These are phyloP conservation scores for Montifringilla adamsi DNA, from an alignment of 2,113 vertebrate genomes.

Conservation along the genomic window DNA sequence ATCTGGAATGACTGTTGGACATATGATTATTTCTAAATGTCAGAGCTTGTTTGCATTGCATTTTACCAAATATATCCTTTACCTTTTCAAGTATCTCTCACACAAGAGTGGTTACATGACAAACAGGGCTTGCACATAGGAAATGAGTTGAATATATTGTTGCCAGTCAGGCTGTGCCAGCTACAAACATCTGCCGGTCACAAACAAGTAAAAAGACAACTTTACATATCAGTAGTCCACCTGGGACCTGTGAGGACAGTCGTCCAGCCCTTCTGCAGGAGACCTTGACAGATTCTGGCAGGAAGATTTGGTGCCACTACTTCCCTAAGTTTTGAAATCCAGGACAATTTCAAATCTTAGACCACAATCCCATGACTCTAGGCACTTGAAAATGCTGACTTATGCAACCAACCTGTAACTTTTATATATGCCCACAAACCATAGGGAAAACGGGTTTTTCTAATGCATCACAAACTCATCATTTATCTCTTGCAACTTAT, in stretches of 20 bases:
- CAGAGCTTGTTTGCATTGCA: not conserved
- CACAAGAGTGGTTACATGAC: not conserved
- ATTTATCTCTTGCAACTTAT: not conserved
- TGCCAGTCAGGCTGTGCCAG: not conserved
- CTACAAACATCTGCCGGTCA: not conserved
- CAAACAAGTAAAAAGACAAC: not conserved
- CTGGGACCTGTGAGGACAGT: not conserved
- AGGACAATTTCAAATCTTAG: not conserved
- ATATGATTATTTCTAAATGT: not conserved
- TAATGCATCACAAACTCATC: not conserved
- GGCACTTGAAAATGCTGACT: not conserved
- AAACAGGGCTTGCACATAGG: not conserved
- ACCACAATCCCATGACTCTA: accelerated
- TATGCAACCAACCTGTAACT: not conserved
- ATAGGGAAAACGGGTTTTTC: not conserved
- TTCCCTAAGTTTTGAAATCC: not conserved
- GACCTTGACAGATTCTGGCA: not conserved
- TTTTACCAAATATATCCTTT: not conserved
- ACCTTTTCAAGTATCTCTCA: not conserved
- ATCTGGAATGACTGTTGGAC: not conserved
- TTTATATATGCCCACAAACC: not conserved
- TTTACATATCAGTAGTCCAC: accelerated
- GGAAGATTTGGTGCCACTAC: not conserved
- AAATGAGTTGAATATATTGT: accelerated
- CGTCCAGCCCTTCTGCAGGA: not conserved